Evolutionary conservation across 2,888 invertebrate genomes (phyloP).

Genomic region (Limnephilus lunatus): DNA sequence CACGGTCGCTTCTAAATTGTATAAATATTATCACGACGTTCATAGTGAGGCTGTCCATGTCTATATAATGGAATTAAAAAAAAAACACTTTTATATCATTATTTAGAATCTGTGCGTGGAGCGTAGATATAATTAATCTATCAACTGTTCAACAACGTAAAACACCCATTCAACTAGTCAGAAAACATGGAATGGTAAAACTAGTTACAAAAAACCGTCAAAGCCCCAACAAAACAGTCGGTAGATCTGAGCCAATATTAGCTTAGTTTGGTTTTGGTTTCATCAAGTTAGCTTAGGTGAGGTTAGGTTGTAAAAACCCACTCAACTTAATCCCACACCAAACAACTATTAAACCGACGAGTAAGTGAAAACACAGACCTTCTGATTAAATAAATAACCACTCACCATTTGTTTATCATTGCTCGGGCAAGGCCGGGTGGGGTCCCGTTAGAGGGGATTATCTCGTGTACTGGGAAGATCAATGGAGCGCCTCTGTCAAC

Average conservation of each 20-base stretch:
- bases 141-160: not conserved
- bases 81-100: no score
- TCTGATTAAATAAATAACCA: constrained; percentile 39
- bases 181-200: not conserved
- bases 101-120: no score
- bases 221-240: not conserved
- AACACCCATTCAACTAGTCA: not conserved
- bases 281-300: not conserved
- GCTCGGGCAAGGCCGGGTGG: constrained; percentile 27
- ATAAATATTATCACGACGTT: no score
- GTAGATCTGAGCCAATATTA: not conserved
- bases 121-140: no score
- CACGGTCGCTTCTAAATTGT: no score
- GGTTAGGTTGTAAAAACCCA: not conserved
- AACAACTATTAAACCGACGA: not conserved
- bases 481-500: constrained; percentile 36
- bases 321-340: not conserved
- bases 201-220: not conserved
- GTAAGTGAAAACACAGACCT: constrained; percentile 10
- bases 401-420: constrained; percentile 42
- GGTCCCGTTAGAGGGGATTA: constrained; percentile 30
- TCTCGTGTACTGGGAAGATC: constrained; percentile 13
- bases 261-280: not conserved
- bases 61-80: no score
- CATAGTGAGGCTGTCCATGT: no score